Evolutionary conservation across 2,888 invertebrate species (phyloP).

Genomic region (Psococerastis gibbosa): DNA sequence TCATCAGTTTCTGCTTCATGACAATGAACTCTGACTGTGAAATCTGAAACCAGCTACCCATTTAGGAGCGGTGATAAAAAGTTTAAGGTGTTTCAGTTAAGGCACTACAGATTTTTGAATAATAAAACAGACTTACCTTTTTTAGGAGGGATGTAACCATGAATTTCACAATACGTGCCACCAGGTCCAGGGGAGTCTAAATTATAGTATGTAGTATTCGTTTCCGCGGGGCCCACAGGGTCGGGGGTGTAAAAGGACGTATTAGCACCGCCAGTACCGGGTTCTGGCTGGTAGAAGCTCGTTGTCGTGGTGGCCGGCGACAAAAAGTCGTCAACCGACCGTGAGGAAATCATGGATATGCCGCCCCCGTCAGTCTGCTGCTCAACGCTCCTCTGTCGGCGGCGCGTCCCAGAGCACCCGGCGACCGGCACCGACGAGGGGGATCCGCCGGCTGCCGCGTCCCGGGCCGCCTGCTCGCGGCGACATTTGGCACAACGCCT

Average conservation of each 20-base stretch:
- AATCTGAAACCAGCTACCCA: too few species aligned
- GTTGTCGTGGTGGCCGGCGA: not conserved
- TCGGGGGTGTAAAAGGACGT: slow-evolving; percentile 6
- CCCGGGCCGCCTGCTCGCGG: slow-evolving; percentile 24
- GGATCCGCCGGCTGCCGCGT: slow-evolving; percentile 1
- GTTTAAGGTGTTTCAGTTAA: slow-evolving; percentile 8
- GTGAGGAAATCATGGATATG: too few species aligned
- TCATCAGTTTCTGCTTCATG: too few species aligned
- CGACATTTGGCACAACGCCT: slow-evolving; percentile 54
- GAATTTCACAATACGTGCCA: slow-evolving; percentile 37
- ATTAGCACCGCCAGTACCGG: slow-evolving; percentile 7
- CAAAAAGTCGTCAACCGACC: not conserved
- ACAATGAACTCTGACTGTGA: too few species aligned
- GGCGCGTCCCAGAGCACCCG: too few species aligned
- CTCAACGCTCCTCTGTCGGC: not conserved
- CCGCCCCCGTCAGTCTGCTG: not conserved
- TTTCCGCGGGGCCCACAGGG: not conserved
- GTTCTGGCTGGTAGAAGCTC: not conserved
- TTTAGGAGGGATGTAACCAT: slow-evolving; percentile 34
- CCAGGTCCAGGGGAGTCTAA: slow-evolving; percentile 21
- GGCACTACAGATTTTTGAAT: slow-evolving; percentile 6
- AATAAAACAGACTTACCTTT: slow-evolving; percentile 27
- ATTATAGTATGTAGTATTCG: not conserved
- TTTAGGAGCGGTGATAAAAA: too few species aligned
- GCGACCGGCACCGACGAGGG: too few species aligned